Conservation (phyloP, 2,888 invertebrate species). For the Agonopterix subpropinquella region DNA sequence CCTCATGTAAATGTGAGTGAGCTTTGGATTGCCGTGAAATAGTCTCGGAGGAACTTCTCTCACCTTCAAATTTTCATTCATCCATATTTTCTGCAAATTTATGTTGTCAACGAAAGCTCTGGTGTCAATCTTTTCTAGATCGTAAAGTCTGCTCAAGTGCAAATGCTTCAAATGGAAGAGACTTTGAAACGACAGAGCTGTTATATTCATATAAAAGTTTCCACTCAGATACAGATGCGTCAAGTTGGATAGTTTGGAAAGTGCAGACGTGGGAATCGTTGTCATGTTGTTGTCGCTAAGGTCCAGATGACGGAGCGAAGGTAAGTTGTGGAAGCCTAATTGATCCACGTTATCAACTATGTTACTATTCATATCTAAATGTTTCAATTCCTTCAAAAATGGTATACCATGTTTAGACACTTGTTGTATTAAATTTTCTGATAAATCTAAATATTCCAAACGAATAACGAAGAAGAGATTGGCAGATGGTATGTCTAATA, state of each 20-base stretch:
- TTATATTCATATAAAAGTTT: conserved; percentile 84
- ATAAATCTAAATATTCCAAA: conserved; percentile 84
- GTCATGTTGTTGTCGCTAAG: conserved; percentile 89
- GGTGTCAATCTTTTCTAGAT: conserved; percentile 82
- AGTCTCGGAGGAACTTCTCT: conserved; percentile 85
- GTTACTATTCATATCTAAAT: conserved; percentile 84
- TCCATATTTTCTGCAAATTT: conserved; percentile 84
- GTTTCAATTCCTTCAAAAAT: conserved; percentile 80
- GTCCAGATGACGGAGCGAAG: conserved; percentile 82
- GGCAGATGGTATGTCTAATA: conserved; percentile 83
- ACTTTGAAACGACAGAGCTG: conserved; percentile 87
- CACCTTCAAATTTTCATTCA: conserved; percentile 86
- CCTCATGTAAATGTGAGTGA: conserved; percentile 84
- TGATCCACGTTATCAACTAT: conserved; percentile 83
- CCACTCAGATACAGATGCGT: conserved; percentile 85
- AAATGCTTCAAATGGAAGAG: conserved; percentile 87
- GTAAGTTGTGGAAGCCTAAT: conserved; percentile 84
- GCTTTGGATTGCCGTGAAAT: conserved; percentile 88
- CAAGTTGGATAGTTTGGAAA: conserved; percentile 85
- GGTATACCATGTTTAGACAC: conserved; percentile 84
- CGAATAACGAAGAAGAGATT: conserved; percentile 80
- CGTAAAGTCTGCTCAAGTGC: conserved; percentile 81
- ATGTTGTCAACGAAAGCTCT: conserved; percentile 91
- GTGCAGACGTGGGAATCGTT: conserved; percentile 83
- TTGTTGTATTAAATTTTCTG: conserved; percentile 85